These are phyloP conservation scores for Amphiura filiformis DNA, from an alignment of 35 echinoderm and acorn worm species.

Conservation along the genomic window DNA sequence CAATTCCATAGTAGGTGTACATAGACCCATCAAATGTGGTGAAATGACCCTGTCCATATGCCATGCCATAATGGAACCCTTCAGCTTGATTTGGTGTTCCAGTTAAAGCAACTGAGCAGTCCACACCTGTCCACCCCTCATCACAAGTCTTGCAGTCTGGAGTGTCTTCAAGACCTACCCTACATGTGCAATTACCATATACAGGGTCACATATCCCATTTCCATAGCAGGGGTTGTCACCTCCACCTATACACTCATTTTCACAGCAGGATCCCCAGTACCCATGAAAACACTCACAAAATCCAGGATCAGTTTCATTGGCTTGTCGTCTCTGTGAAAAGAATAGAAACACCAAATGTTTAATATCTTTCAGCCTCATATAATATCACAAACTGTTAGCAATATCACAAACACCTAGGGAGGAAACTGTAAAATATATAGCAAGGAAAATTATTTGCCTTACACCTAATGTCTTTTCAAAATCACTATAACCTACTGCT, in stretches of 20 bases:
- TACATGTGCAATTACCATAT: conserved; percentile 61
- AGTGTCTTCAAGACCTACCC: conserved; percentile 27
- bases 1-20: conserved; percentile 65
- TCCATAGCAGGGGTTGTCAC: conserved; percentile 63
- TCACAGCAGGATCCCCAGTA: conserved; percentile 84
- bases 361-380: no score
- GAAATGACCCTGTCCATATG: conserved; percentile 76
- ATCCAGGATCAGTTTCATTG: conserved; percentile 43
- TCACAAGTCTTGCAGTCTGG: conserved; percentile 62
- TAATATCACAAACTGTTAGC: no score
- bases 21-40: conserved; percentile 83
- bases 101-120: conserved; percentile 63
- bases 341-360: conserved; percentile 1
- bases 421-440: background rate
- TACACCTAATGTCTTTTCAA: background rate
- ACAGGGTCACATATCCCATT: conserved; percentile 59
- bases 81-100: background rate
- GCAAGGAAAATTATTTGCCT: background rate
- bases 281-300: conserved; percentile 69
- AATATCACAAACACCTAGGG: background rate
- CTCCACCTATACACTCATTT: conserved; percentile 74
- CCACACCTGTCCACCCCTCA: conserved; percentile 50
- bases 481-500: background rate
- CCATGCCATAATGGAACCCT: conserved; percentile 28
- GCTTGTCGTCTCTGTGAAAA: background rate